phyloP scores from a whole-genome alignment of 2,113 vertebrate genomes.

The Microtus ochrogaster region DNA sequence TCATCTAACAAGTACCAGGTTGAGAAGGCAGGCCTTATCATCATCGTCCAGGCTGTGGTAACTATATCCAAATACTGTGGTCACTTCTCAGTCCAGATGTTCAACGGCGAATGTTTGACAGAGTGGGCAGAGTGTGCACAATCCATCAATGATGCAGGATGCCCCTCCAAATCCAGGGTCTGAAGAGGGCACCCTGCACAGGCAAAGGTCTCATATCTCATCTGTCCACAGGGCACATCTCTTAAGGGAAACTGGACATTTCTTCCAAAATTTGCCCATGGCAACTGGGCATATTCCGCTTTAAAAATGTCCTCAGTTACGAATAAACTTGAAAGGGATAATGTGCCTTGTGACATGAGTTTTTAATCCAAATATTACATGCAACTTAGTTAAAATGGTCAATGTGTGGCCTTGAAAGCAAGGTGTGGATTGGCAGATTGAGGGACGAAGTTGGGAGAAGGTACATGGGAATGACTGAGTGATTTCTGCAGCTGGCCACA shows the following conservation, averaged over 20 bases:
- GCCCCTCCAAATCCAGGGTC: too few species aligned
- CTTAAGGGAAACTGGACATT: too few species aligned
- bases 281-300: not conserved
- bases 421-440: not conserved
- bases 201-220: not conserved
- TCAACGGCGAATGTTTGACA: not conserved
- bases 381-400: too few species aligned
- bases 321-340: not conserved
- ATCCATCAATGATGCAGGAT: too few species aligned
- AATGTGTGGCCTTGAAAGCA: not conserved
- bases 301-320: not conserved
- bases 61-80: fast-evolving
- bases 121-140: not conserved
- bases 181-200: not conserved
- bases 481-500: not conserved
- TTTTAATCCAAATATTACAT: not conserved
- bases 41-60: not conserved
- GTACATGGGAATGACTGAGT: not conserved
- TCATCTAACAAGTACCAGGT: not conserved
- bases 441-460: not conserved
- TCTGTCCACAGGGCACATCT: not conserved
- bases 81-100: not conserved
- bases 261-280: too few species aligned
- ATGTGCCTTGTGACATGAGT: not conserved
- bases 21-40: not conserved